Percentiles rank a stretch among this genome's conserved stretches.
phyloP scores from a whole-genome alignment of 2,888 invertebrate species.

The Lepidonotus clava region DNA sequence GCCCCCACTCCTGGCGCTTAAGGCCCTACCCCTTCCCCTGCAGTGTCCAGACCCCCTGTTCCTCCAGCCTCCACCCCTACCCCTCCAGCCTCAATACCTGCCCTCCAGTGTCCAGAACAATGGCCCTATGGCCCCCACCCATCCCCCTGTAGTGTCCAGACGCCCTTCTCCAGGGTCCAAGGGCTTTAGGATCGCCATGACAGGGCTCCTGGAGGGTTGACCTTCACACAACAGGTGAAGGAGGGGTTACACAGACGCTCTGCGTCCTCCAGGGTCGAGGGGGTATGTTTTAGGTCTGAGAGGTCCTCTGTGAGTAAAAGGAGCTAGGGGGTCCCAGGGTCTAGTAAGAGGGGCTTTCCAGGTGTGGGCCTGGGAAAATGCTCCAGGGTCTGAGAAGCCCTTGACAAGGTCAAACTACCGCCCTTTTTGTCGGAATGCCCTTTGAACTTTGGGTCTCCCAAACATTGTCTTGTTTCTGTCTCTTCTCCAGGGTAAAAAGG shows the following conservation, averaged over 20 bases:
- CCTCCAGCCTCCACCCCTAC: background rate
- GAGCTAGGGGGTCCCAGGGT: too few relatives aligned
- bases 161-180: background rate
- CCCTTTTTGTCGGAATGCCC: background rate
- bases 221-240: too few relatives aligned
- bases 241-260: too few relatives aligned
- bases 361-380: too few relatives aligned
- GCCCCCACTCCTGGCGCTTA: background rate
- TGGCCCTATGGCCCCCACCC: background rate
- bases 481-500: background rate
- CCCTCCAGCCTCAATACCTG: background rate
- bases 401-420: background rate
- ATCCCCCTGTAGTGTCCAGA: background rate
- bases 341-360: too few relatives aligned
- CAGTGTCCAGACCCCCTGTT: background rate
- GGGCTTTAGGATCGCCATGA: background rate
- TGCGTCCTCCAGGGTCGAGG: background rate
- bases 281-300: background rate
- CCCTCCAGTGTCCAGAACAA: background rate
- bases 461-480: slow-evolving; percentile 26
- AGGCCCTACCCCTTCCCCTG: background rate
- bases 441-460: slow-evolving; percentile 1
- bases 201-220: background rate
- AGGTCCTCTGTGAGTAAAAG: background rate
- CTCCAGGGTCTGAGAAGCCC: background rate